Evolutionary conservation across 1,140 invertebrate species (phyloP), one percentile per base, ranked within the genome.

Genomic region (Lepeophtheirus salmonis): DNA sequence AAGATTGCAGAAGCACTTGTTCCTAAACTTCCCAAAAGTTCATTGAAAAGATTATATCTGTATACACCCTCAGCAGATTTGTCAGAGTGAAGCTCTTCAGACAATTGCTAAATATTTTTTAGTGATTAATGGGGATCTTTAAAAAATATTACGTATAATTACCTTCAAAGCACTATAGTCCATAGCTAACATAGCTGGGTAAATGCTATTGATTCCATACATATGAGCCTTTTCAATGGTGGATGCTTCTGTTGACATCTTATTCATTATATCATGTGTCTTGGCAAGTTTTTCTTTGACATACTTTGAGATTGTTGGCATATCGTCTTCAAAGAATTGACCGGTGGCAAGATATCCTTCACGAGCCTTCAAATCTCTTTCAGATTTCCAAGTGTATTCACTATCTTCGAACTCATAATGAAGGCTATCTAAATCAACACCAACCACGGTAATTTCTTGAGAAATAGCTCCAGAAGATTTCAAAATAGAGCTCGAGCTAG

Each of bases 1-100:
- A 61, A 23, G n/a, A 61, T 18, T n/a, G 59, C 59, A 16, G 59
- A 2, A 53, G 59, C 59, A 2, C 41, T 55, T 13, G 59, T 61
- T 3, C 59, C 59, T 22, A 48, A 16, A 25, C 18, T 56, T 6
- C 50, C 49, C 25, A 61, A 55, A 26, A 55, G 25, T 25, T 61
- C 59, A 21, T 12, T 23, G 18, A 61, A 61, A 2, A 61, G 25
- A 18, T 61, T 61, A 17, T 14, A 3, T 25, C 25, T 61, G 12
- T 14, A 16, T 17, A 61, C 59, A 3, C 59, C 59, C 16, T 14
- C 25, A 3, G 54, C 50, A 23, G 59, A 61, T 17, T 24, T 61
- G 50, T 61, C 59, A 30, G 50, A 52, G 2, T 22, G 2, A 22
- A 61, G 59, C 17, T 54, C 50, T 3, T 61, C 49, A 25, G 23